Evolutionary conservation across 1,140 invertebrate genomes (phyloP).

Genomic region (Orchestia grillus): DNA sequence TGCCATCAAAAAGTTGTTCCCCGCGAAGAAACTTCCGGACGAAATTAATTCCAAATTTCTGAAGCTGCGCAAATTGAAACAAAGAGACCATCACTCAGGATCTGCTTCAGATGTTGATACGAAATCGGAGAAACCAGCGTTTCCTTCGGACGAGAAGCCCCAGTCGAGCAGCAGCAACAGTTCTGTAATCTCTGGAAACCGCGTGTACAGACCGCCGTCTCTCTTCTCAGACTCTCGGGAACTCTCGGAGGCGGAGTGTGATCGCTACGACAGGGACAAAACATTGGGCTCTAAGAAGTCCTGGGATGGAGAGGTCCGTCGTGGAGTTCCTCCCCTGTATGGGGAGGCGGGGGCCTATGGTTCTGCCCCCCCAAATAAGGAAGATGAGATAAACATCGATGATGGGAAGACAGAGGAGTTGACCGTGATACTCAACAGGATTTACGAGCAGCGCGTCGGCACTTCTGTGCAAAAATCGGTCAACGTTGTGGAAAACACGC

Average conservation of each 20-base stretch:
- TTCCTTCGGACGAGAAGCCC: neutral
- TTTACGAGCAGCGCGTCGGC: neutral
- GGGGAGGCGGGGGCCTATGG: neutral
- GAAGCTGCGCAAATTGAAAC: neutral
- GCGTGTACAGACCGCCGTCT: constrained; percentile 51
- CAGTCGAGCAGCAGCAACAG: constrained; percentile 51
- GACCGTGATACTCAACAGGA: neutral
- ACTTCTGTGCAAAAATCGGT: neutral
- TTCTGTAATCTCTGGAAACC: constrained; percentile 46
- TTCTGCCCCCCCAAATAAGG: neutral
- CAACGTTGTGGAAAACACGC: neutral
- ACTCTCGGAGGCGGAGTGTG: constrained; percentile 55
- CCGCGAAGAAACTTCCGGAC: neutral
- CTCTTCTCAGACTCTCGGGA: constrained; percentile 57
- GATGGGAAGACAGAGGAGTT: neutral
- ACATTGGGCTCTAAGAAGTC: neutral
- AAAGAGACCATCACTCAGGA: neutral
- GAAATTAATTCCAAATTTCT: neutral
- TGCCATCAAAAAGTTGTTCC: neutral
- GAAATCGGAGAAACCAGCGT: neutral
- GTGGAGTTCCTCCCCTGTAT: neutral
- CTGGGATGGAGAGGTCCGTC: neutral
- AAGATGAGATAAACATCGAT: neutral
- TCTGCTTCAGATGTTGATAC: neutral
- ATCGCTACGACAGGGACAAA: constrained; percentile 20